phyloP scores from a whole-genome alignment of 2,888 invertebrate species.

The Chloromyia formosa region DNA sequence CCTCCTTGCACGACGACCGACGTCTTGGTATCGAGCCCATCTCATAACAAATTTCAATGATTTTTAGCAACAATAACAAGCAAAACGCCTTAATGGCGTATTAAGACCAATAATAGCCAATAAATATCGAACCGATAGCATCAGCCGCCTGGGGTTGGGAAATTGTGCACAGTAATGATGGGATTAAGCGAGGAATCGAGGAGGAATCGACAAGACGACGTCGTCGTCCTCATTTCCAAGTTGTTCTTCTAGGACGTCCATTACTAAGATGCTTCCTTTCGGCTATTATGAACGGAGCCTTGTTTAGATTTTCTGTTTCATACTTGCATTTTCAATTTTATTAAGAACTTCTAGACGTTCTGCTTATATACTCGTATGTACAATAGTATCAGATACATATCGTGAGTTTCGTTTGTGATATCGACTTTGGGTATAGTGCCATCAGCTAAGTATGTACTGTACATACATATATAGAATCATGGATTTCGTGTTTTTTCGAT shows the following conservation, averaged over 20 bases:
- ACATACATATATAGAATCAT: background rate
- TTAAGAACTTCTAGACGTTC: background rate
- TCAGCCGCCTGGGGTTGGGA: conserved; percentile 45
- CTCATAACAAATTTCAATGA: conserved; percentile 43
- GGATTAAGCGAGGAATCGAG: background rate
- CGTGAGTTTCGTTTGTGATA: conserved; percentile 13
- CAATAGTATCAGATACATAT: background rate
- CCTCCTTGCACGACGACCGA: background rate
- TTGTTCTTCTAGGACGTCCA: conserved; percentile 8
- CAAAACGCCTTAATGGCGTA: conserved; percentile 50
- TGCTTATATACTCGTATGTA: background rate
- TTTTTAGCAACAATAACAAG: conserved; percentile 39
- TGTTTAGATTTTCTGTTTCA: background rate
- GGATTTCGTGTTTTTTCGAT: too few relatives aligned
- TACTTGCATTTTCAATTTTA: conserved; percentile 15
- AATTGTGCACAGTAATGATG: background rate
- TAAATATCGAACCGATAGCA: conserved; percentile 52
- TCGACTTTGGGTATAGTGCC: background rate
- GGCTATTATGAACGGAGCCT: background rate
- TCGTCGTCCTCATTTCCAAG: conserved; percentile 10
- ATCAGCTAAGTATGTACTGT: background rate
- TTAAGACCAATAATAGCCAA: conserved; percentile 53
- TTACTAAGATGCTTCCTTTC: conserved; percentile 12
- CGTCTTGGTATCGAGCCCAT: conserved; percentile 23
- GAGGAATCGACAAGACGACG: conserved; percentile 26